Evolutionary conservation across 2,888 invertebrate species (phyloP), one percentile per base, ranked within the genome.

Genomic region (Epinotia brunnichana): DNA sequence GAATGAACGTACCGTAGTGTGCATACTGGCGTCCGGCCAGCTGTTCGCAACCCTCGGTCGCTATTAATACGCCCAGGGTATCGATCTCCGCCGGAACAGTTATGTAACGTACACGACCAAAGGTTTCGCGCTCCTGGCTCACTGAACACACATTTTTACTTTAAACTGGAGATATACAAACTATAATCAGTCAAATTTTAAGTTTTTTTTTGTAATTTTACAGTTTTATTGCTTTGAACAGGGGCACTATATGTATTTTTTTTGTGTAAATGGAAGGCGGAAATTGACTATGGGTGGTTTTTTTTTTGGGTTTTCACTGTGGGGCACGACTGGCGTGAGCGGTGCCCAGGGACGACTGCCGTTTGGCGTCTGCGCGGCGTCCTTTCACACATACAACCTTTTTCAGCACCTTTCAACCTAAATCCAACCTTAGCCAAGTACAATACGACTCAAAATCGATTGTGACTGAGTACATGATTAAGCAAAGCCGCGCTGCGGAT

Each of bases 1-100:
- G 35, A 64, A 39, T 39, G 15, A 4, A 64, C 91, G 90, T 81
- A 92, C 92, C 90, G 88, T 83, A 82, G 92, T 86, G 87, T 92
- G 92, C 92, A 93, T 91, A 81, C 87, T 88, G 90, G 87, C 91
- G 75, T 73, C 69, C 80, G 80, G 91, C 92, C 92, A 93, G 92
- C 91, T 93, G 91, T 90, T 91, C 85, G 84, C 87, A 86, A 89
- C 82, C 85, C 83, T 85, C 80, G 86, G 82, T 80, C 83, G 87
- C 90, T 93, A 92, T 92, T 90, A 90, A 91, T 92, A 91, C 90
- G 86, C 87, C 86, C 86, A 84, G 86, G 86, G 83, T 92, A 93
- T 93, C 87, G 92, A 93, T 92, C 90, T 91, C 88, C 79, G 81
- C 90, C 89, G 90, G 89, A 85, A 88, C 87, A 76, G 89, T 93